A percentile compares a stretch with the other conserved stretches of the same genome.
Evolutionary conservation across 2,888 invertebrate species (phyloP).

Genomic region (Drosophila monieri): DNA sequence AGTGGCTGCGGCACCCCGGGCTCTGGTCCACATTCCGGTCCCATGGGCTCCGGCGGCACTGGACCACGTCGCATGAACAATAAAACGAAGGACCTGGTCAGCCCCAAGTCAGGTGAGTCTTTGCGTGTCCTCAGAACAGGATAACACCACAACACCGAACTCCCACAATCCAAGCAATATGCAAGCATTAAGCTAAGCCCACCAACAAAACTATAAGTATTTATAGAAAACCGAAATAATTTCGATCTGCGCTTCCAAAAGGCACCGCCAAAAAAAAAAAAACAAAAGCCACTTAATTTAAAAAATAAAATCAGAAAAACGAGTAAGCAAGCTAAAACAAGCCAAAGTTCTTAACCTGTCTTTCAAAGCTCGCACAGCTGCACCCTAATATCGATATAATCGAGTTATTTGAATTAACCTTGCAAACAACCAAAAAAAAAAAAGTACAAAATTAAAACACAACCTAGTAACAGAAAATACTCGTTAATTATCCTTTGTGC

Average conservation of each 20-base stretch:
- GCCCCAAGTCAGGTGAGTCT: conserved; percentile 84
- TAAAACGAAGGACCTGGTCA: conserved; percentile 84
- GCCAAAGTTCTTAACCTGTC: conserved; percentile 47
- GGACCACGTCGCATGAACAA: conserved; percentile 84
- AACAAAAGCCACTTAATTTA: conserved; percentile 40
- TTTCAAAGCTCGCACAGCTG: conserved; percentile 67
- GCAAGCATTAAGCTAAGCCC: conserved; percentile 36
- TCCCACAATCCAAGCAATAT: conserved; percentile 28
- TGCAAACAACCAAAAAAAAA: background rate
- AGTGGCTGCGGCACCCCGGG: conserved; percentile 84
- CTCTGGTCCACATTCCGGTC: conserved; percentile 83
- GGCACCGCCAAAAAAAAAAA: conserved; percentile 45
- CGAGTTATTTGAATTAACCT: conserved; percentile 34
- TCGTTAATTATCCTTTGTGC: conserved; percentile 53
- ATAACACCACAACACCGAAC: conserved; percentile 7
- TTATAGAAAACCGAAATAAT: conserved; percentile 11
- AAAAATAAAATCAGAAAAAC: conserved; percentile 7
- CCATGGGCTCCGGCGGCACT: conserved; percentile 84
- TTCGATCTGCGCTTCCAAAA: conserved; percentile 55
- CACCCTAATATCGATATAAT: conserved; percentile 44
- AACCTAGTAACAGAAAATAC: conserved; percentile 16
- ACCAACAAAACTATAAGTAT: conserved; percentile 17
- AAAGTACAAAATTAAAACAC: conserved; percentile 3
- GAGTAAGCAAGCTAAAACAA: conserved; percentile 23
- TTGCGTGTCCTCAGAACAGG: conserved; percentile 20